Percentiles rank a stretch among this genome's conserved stretches.
Evolutionary conservation across 2,113 vertebrate species (phyloP).

Genomic region (Carassius auratus): DNA sequence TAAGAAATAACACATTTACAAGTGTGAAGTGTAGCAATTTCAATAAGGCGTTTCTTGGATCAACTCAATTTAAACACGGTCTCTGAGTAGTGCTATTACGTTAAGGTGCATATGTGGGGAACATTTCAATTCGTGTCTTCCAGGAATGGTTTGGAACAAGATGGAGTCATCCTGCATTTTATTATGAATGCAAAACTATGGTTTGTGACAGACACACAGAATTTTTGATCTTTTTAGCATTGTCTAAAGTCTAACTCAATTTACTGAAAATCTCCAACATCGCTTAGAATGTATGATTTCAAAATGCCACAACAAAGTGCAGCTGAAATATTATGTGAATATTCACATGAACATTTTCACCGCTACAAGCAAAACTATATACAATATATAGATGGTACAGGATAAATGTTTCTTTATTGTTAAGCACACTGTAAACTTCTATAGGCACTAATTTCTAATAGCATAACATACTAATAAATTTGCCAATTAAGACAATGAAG

Average conservation of each 20-base stretch:
- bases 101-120: background rate
- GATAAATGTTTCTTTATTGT: background rate
- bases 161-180: constrained; percentile 1
- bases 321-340: background rate
- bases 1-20: constrained; percentile 44
- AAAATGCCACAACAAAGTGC: background rate
- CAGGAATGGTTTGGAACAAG: constrained; percentile 24
- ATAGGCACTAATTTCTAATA: background rate
- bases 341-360: background rate
- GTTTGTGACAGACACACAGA: background rate
- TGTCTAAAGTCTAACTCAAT: background rate
- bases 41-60: constrained; percentile 35
- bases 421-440: background rate
- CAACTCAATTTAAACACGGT: constrained; percentile 37
- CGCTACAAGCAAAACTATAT: background rate
- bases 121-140: constrained; percentile 25
- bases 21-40: constrained; percentile 33
- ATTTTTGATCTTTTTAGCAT: background rate
- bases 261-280: constrained; percentile 2
- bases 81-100: constrained; percentile 37
- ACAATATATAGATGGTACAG: background rate
- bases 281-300: background rate
- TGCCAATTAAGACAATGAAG: background rate
- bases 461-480: background rate
- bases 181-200: background rate